Evolutionary conservation across 2,797 vertebrate genomes (phyloP), one percentile per base, ranked within the genome.

Genomic region (Triplophysa bombifrons): DNA sequence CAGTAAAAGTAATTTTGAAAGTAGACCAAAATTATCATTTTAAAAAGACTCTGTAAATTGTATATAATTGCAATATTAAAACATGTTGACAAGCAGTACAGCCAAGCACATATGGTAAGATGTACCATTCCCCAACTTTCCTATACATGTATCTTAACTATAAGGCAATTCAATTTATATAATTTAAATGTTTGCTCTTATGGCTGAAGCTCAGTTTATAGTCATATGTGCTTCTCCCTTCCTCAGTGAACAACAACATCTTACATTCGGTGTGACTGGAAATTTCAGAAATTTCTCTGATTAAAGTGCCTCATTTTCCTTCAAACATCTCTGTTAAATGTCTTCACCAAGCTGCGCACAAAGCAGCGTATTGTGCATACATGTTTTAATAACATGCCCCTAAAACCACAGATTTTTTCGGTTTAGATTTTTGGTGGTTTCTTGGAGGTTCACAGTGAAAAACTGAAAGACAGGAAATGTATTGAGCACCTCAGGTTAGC

Each of bases 401-500:
- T 82, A 84, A 58, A 48, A 25, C 51, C 20, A 22, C 63, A 41
- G 12, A 22, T 58, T 27, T 58, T 50, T 38, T 61, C 41, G 83
- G 84, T 86, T 84, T 77, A 86, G 71, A 20, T 86, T 86, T 81
- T 82, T 85, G 86, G 88, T 30, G 86, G 86, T 88, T 88, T 81
- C 51, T 41, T 85, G 83, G 80, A 86, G 58, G 84, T 89, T 90
- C 91, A 87, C 89, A 88, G 87, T 89, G 7, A 30, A 85, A 90
- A 83, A 89, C 88, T 90, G 87, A 83, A 91, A 89, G 88, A 82
- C 85, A 88, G 88, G 91, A 91, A 90, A 90, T 91, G 86, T 89
- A 91, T 88, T 88, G 76, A 82, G 80, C 83, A 84, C 88, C 83
- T 86, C 56, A 65, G 87, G 88, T 91, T 86, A 87, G 82, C 79